Conservation (phyloP, 2,888 invertebrate genomes). For the Microplitis deprimator region DNA sequence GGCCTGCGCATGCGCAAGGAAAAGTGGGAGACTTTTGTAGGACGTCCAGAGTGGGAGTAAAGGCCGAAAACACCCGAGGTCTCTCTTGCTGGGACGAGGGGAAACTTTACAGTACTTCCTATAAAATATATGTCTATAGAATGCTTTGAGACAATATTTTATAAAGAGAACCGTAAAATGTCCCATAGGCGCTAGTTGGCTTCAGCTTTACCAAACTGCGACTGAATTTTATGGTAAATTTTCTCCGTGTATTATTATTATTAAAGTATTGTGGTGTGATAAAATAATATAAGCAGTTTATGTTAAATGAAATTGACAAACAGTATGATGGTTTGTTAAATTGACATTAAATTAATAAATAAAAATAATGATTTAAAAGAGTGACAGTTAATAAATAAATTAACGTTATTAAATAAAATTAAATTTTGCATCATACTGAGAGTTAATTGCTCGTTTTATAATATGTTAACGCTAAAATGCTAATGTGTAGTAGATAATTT, state of each 20-base stretch:
- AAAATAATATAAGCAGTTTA: conserved; percentile 21
- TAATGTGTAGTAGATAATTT: conserved; percentile 59
- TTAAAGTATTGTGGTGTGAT: neutral
- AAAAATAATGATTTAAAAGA: conserved; percentile 7
- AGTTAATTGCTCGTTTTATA: conserved; percentile 51
- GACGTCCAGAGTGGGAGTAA: too few species aligned
- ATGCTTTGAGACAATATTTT: too few species aligned
- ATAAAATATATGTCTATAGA: too few species aligned
- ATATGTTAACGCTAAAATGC: conserved; percentile 59
- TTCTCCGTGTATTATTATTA: neutral
- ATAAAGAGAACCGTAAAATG: too few species aligned
- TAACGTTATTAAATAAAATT: conserved; percentile 13
- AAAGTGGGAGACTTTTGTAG: too few species aligned
- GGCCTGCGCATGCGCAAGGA: too few species aligned
- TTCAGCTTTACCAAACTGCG: too few species aligned
- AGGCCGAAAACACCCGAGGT: too few species aligned
- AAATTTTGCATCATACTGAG: conserved; percentile 53
- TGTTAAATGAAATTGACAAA: conserved; percentile 46
- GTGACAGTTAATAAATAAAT: conserved; percentile 4
- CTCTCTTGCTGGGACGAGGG: too few species aligned
- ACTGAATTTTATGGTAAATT: neutral
- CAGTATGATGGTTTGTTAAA: conserved; percentile 38
- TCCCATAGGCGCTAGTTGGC: too few species aligned
- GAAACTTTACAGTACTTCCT: too few species aligned
- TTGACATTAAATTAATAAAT: neutral